Evolutionary conservation across 23 tunicate genomes (phyloP).

Genomic region (Diplosoma virens): DNA sequence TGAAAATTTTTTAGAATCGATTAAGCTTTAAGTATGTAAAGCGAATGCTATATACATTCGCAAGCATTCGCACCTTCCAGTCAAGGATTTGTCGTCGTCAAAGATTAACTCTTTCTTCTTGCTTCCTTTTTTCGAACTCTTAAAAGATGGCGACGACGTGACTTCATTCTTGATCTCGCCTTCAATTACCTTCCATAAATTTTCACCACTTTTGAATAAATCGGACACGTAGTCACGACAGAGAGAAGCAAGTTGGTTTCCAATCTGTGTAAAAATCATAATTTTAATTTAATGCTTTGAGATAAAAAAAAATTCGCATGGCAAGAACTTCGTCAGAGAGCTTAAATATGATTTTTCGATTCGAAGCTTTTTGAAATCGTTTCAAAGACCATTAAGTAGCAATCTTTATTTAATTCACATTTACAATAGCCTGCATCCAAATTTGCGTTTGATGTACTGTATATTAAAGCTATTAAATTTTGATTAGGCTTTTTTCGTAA

Average conservation of each 20-base stretch:
- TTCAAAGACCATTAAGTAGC: background rate
- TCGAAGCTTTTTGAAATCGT: too few relatives aligned
- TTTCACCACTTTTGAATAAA: slow-evolving; percentile 24
- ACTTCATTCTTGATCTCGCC: slow-evolving; percentile 57
- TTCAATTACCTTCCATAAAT: slow-evolving; percentile 67
- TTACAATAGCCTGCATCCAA: too few relatives aligned
- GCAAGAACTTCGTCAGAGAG: too few relatives aligned
- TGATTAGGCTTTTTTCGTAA: too few relatives aligned
- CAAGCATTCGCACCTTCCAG: slow-evolving; percentile 74
- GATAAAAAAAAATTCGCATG: too few relatives aligned
- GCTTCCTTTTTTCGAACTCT: slow-evolving; percentile 60
- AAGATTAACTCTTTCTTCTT: slow-evolving; percentile 69
- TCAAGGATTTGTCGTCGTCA: slow-evolving; percentile 63
- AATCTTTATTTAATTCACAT: background rate
- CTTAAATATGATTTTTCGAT: too few relatives aligned
- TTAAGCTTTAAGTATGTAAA: too few relatives aligned
- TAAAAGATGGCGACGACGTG: slow-evolving; percentile 60
- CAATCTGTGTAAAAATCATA: slow-evolving; percentile 46
- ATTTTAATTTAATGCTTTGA: too few relatives aligned
- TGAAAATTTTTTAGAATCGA: too few relatives aligned
- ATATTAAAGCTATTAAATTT: background rate
- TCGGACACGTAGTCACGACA: slow-evolving; percentile 70
- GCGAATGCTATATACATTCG: too few relatives aligned
- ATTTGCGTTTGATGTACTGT: background rate
- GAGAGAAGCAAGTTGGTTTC: slow-evolving; percentile 77